Conservation (phyloP, 2,113 vertebrate species). For the Columbina picui region DNA sequence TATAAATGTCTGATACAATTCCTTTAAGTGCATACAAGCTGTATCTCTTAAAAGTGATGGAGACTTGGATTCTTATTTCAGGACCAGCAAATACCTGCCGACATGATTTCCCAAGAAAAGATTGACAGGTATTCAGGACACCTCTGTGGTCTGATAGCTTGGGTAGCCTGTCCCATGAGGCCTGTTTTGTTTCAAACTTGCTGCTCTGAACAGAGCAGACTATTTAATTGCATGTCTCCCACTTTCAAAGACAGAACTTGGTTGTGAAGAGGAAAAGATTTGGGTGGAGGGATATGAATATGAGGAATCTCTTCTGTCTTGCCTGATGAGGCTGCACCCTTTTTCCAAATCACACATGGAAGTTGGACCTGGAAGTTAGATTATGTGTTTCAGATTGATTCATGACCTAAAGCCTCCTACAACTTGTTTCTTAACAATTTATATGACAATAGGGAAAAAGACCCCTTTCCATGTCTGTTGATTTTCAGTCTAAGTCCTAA, state of each 20-base stretch:
- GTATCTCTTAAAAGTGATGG: neutral
- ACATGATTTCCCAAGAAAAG: neutral
- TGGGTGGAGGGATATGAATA: neutral
- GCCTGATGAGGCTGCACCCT: neutral
- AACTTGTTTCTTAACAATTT: neutral
- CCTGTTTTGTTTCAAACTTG: conserved; percentile 20
- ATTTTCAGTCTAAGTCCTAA: neutral
- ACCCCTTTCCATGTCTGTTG: neutral
- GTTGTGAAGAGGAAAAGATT: neutral
- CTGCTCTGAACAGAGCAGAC: neutral
- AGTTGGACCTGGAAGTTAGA: neutral
- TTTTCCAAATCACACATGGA: neutral
- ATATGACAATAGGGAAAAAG: neutral
- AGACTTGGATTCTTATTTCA: neutral
- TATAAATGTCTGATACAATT: conserved; percentile 19
- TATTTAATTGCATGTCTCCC: neutral
- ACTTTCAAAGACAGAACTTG: neutral
- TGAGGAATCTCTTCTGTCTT: neutral
- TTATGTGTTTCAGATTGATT: neutral
- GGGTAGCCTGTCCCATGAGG: neutral
- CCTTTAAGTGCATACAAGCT: neutral
- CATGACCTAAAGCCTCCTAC: neutral
- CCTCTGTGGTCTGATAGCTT: neutral
- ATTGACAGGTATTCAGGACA: neutral
- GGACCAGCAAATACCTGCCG: neutral